Percentiles rank a stretch among this genome's conserved stretches.
Conservation (phyloP, 2,113 vertebrate species). For the Phocoena phocoena region DNA sequence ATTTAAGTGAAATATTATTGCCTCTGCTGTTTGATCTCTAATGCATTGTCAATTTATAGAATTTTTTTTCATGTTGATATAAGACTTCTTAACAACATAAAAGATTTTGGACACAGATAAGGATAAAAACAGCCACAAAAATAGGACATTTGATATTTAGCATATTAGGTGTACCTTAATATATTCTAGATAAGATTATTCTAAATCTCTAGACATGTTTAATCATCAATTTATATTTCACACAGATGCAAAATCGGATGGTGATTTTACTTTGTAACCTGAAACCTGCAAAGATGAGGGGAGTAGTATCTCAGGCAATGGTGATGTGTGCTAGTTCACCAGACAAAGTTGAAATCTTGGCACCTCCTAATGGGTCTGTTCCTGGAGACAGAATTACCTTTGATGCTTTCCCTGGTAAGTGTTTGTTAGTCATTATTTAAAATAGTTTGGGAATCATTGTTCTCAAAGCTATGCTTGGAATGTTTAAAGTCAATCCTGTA, state of each 20-base stretch:
- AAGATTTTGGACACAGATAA: not conserved
- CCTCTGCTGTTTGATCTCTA: not conserved
- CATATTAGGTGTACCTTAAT: not conserved
- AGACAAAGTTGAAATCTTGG: constrained; percentile 94
- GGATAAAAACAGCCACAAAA: not conserved
- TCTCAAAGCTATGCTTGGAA: not conserved
- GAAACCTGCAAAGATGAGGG: constrained; percentile 94
- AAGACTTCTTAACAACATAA: not conserved
- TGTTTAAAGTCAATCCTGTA: not conserved
- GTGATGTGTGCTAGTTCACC: constrained; percentile 95
- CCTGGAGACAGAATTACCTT: constrained; percentile 93
- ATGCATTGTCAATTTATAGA: not conserved
- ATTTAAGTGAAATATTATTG: not conserved
- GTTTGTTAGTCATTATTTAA: constrained; percentile 7
- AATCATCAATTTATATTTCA: not conserved
- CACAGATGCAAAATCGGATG: constrained; percentile 96
- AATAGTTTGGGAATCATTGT: not conserved
- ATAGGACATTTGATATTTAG: not conserved
- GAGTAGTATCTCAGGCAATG: constrained; percentile 94
- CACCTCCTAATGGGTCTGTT: constrained; percentile 89
- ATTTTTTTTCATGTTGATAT: not conserved
- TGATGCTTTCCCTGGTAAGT: constrained; percentile 92
- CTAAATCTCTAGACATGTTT: not conserved
- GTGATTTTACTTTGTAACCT: constrained; percentile 94
- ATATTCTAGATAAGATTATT: constrained; percentile 4